Percentiles rank a stretch among this genome's conserved stretches.
phyloP scores from a whole-genome alignment of 1,140 invertebrate genomes.

The Andricus grossulariae region DNA sequence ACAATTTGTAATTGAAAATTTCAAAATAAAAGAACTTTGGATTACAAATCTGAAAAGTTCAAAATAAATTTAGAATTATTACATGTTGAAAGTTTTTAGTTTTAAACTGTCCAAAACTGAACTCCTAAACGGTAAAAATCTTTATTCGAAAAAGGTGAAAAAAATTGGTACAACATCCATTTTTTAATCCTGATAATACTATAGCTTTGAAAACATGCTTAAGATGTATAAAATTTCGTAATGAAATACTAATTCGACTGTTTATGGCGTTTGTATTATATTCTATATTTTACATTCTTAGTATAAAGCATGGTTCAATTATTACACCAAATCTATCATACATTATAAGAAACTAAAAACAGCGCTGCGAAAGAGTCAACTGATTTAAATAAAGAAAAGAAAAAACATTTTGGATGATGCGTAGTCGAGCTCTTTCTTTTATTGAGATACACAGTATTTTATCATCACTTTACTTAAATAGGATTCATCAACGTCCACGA shows the following conservation, averaged over 20 bases:
- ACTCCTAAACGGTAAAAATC: neutral
- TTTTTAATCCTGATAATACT: no score
- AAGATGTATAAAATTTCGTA: neutral
- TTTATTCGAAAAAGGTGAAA: no score
- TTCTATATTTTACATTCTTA: slow-evolving; percentile 25
- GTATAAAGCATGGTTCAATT: slow-evolving; percentile 16
- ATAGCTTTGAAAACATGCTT: neutral
- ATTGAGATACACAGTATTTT: neutral
- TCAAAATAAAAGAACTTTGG: no score
- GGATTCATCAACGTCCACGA: neutral
- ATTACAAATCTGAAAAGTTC: no score
- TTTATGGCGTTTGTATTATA: slow-evolving; percentile 17
- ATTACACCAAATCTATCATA: slow-evolving; percentile 19
- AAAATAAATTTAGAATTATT: no score
- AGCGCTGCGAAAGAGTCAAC: slow-evolving; percentile 27
- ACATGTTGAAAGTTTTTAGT: no score
- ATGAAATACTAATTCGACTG: neutral
- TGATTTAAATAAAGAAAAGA: slow-evolving; percentile 1
- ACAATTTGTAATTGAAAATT: no score
- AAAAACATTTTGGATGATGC: slow-evolving; percentile 2
- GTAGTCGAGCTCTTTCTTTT: slow-evolving; percentile 5
- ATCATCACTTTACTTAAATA: neutral
- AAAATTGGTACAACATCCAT: no score
- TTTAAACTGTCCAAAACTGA: no score
- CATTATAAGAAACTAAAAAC: slow-evolving; percentile 15